phyloP scores from a whole-genome alignment of 2,113 vertebrate species.

The Hippopotamus amphibius region DNA sequence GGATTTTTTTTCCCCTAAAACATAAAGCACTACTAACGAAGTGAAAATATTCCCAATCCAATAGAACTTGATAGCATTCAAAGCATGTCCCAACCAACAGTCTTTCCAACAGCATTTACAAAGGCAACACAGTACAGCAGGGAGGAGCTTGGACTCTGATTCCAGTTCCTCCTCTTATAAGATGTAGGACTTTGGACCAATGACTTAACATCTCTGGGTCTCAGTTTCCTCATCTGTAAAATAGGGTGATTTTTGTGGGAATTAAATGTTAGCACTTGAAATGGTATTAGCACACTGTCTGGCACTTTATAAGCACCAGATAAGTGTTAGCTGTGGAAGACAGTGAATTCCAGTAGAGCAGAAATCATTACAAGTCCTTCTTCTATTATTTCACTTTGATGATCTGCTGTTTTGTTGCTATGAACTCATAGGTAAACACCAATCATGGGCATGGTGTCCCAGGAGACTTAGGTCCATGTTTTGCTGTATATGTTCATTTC shows the following conservation, averaged over 20 bases:
- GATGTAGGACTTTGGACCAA: neutral
- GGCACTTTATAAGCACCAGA: neutral
- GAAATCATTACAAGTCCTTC: neutral
- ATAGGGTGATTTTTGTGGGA: neutral
- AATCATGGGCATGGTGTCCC: neutral
- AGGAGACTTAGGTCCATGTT: neutral
- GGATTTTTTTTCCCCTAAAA: neutral
- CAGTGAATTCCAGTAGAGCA: neutral
- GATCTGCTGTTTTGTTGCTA: neutral
- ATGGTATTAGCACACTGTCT: neutral
- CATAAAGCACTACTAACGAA: slow-evolving; percentile 16
- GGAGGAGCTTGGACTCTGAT: neutral
- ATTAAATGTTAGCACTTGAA: neutral
- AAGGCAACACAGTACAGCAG: neutral
- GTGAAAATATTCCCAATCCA: slow-evolving; percentile 28
- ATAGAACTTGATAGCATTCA: neutral
- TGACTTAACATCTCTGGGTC: neutral
- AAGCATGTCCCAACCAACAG: neutral
- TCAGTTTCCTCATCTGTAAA: neutral
- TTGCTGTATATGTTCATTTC: neutral
- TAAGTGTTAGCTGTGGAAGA: neutral
- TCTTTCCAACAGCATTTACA: neutral
- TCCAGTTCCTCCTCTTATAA: neutral
- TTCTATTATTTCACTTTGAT: neutral
- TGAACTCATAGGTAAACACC: neutral